These are phyloP conservation scores for Geotrupes spiniger DNA, from an alignment of 2,888 invertebrate species.

Conservation along the genomic window DNA sequence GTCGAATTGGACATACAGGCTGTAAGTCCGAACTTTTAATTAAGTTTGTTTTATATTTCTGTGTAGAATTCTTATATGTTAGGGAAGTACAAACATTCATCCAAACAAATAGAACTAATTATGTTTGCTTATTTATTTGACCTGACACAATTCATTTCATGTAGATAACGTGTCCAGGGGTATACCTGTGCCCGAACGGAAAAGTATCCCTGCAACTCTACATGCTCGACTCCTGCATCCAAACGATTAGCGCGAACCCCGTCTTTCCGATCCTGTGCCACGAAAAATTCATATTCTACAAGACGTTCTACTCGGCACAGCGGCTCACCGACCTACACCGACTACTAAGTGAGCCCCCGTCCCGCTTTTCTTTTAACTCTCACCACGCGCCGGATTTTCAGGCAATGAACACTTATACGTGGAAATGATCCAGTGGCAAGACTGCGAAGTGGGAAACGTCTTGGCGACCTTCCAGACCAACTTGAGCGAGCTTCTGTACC, in stretches of 20 bases:
- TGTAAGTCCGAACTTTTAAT: conserved; percentile 44
- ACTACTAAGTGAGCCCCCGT: conserved; percentile 46
- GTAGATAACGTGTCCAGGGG: conserved; percentile 80
- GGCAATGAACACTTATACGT: conserved; percentile 61
- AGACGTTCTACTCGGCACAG: conserved; percentile 52
- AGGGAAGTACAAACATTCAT: no score
- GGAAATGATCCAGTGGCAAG: conserved; percentile 64
- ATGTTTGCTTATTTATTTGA: conserved; percentile 1
- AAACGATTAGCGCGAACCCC: conserved; percentile 65
- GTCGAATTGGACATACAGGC: conserved; percentile 59
- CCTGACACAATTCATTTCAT: conserved; percentile 14
- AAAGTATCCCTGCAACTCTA: conserved; percentile 68
- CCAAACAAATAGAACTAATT: no score
- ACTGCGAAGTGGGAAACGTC: conserved; percentile 50
- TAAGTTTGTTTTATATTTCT: no score
- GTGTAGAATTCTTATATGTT: no score
- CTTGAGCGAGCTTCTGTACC: conserved; percentile 63
- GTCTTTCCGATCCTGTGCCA: conserved; percentile 69
- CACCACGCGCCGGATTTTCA: conserved; percentile 28
- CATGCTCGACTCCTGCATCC: conserved; percentile 66
- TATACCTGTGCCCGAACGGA: conserved; percentile 80
- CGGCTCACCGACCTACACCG: conserved; percentile 51
- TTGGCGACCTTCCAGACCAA: conserved; percentile 65
- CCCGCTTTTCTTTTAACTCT: background rate
- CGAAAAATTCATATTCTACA: conserved; percentile 70